Conservation (phyloP, 2,113 vertebrate genomes). For the Ardeotis arabs region DNA sequence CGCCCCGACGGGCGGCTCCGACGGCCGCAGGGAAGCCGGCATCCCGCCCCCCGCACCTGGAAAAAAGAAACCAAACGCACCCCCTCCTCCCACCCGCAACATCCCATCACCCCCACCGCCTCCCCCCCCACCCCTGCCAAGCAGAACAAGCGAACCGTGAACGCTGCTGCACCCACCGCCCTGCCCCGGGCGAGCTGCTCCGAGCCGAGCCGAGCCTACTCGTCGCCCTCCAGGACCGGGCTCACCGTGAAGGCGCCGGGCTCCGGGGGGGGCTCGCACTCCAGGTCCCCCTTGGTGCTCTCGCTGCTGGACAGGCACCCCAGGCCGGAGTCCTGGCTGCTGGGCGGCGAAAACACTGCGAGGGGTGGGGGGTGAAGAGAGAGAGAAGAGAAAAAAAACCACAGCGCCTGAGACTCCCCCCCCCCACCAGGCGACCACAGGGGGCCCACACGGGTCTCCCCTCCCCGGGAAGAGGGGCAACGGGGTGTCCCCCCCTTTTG, state of each 20-base stretch:
- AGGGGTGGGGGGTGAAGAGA: not conserved
- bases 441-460: fast-evolving
- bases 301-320: constrained; percentile 82
- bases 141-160: constrained; percentile 59
- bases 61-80: not conserved
- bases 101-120: not conserved
- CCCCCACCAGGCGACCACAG: too few species aligned
- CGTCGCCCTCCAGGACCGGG: constrained; percentile 75
- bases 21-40: not conserved
- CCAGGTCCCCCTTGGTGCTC: constrained; percentile 76
- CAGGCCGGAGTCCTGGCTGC: constrained; percentile 80
- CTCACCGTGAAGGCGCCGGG: constrained; percentile 74
- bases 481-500: fast-evolving
- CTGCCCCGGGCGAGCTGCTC: not conserved
- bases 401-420: not conserved
- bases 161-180: constrained; percentile 31
- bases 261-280: constrained; percentile 78
- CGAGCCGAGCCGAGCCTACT: constrained; percentile 61
- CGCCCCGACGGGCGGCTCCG: not conserved
- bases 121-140: not conserved
- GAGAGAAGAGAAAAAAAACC: not conserved
- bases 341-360: constrained; percentile 83
- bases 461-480: not conserved
- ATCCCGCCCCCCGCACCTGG: not conserved
- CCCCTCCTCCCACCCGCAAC: too few species aligned